Evolutionary conservation across 2,888 invertebrate genomes (phyloP).

Genomic region (Lasius platythorax): DNA sequence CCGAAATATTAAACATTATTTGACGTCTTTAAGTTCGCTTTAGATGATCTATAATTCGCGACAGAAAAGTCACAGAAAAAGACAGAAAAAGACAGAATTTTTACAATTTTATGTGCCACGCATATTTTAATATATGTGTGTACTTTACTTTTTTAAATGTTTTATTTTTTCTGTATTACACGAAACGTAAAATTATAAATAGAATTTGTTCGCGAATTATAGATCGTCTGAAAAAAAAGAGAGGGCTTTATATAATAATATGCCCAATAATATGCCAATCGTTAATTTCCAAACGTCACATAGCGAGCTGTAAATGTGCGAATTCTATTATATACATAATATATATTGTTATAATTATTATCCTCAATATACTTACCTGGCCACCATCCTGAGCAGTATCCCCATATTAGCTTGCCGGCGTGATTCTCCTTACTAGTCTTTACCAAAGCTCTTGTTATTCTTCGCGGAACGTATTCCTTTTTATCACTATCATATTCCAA

Average conservation of each 20-base stretch:
- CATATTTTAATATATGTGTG: background rate
- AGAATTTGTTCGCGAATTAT: background rate
- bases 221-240: background rate
- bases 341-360: background rate
- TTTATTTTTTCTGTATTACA: background rate
- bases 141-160: background rate
- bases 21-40: background rate
- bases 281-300: background rate
- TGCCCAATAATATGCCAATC: background rate
- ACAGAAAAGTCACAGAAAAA: background rate
- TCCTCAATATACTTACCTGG: constrained; percentile 75
- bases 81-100: no score
- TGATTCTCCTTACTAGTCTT: constrained; percentile 56
- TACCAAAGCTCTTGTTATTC: constrained; percentile 64
- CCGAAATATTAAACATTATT: background rate
- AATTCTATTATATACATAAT: background rate
- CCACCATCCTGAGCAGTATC: constrained; percentile 82
- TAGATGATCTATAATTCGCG: no score
- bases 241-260: background rate
- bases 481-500: constrained; percentile 15
- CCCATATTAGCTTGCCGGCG: constrained; percentile 82
- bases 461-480: constrained; percentile 16
- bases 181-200: background rate
- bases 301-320: background rate
- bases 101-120: background rate